phyloP scores from a whole-genome alignment of 2,113 vertebrate genomes.

The Cyanocitta stelleri region DNA sequence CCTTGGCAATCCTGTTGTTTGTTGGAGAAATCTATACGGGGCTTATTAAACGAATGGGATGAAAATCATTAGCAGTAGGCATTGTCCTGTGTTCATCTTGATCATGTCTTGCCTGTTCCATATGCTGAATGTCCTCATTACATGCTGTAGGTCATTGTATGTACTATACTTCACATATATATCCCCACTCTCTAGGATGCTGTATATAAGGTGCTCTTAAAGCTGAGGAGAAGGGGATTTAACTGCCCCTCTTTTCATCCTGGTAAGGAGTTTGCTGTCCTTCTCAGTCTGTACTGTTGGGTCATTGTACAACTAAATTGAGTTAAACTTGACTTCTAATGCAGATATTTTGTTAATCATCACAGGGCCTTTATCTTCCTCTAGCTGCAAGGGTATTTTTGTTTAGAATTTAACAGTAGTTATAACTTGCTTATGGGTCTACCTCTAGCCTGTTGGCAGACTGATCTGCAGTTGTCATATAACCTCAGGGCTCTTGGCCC shows the following conservation, averaged over 20 bases:
- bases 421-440: background rate
- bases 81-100: background rate
- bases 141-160: background rate
- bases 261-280: background rate
- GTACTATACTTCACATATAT: background rate
- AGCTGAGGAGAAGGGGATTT: background rate
- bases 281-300: background rate
- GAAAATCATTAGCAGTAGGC: background rate
- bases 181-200: background rate
- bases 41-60: background rate
- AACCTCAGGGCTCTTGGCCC: background rate
- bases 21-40: background rate
- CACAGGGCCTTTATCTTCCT: background rate
- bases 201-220: background rate
- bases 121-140: background rate
- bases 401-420: background rate
- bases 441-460: background rate
- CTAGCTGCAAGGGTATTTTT: background rate
- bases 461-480: background rate
- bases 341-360: background rate
- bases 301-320: background rate
- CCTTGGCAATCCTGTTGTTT: background rate
- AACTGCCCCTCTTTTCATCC: background rate
- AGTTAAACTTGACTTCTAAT: background rate
- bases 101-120: background rate